These are phyloP conservation scores for Craseonycteris thonglongyai DNA, from an alignment of 2,113 vertebrate species.

Conservation along the genomic window DNA sequence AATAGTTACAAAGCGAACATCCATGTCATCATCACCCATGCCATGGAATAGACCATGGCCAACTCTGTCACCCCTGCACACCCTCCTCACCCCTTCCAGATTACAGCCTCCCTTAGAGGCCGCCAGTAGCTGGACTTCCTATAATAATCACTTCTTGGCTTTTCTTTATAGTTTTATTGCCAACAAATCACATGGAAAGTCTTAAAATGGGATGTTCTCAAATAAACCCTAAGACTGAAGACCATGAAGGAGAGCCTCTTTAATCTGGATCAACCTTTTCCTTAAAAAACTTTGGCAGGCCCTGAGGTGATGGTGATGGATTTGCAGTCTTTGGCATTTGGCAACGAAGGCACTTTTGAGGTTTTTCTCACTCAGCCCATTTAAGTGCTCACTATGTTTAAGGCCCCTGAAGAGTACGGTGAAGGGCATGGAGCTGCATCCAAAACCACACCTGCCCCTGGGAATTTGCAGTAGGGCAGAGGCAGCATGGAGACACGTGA, in stretches of 20 bases:
- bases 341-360: background rate
- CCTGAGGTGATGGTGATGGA: background rate
- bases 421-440: background rate
- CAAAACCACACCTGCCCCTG: background rate
- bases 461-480: background rate
- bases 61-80: background rate
- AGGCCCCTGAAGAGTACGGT: background rate
- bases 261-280: background rate
- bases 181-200: background rate
- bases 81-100: background rate
- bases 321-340: background rate
- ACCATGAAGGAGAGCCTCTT: background rate
- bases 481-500: background rate
- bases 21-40: background rate
- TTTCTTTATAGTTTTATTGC: background rate
- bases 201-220: constrained; percentile 24
- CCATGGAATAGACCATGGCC: background rate
- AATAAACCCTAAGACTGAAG: background rate
- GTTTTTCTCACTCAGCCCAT: background rate
- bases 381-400: background rate
- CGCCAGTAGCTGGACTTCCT: background rate
- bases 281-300: background rate
- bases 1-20: background rate
- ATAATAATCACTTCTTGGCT: background rate
- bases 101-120: background rate